Conservation (phyloP, 2,797 vertebrate species). For the Fratercula arctica region DNA sequence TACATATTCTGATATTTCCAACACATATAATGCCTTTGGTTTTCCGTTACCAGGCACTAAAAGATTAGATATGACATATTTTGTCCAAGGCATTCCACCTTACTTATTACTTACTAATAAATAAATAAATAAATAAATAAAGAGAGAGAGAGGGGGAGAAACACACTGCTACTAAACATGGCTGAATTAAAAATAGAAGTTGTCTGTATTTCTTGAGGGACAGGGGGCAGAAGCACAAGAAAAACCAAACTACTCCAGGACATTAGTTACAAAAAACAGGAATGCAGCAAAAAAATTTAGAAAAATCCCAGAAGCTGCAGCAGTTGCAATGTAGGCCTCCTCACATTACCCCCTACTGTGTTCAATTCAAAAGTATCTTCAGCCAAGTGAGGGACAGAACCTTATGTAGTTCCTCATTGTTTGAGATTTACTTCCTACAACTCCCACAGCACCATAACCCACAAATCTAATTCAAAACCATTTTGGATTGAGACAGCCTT, state of each 20-base stretch:
- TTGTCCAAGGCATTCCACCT: neutral
- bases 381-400: neutral
- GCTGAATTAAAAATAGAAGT: neutral
- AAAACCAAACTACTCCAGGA: neutral
- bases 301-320: neutral
- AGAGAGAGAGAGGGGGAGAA: neutral
- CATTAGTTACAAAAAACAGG: neutral
- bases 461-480: neutral
- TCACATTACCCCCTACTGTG: neutral
- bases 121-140: neutral
- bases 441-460: neutral
- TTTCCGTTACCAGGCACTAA: neutral
- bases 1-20: neutral
- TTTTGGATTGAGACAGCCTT: neutral
- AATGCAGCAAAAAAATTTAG: neutral
- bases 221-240: neutral
- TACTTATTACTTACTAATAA: neutral
- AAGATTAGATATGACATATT: neutral
- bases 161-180: neutral
- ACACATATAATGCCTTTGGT: constrained; percentile 16
- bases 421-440: neutral
- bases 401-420: neutral
- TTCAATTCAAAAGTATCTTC: neutral
- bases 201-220: neutral
- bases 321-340: neutral